A percentile compares a stretch with the other conserved stretches of the same genome.
Evolutionary conservation across 2,113 vertebrate species (phyloP).

Genomic region (Cercocebus atys): DNA sequence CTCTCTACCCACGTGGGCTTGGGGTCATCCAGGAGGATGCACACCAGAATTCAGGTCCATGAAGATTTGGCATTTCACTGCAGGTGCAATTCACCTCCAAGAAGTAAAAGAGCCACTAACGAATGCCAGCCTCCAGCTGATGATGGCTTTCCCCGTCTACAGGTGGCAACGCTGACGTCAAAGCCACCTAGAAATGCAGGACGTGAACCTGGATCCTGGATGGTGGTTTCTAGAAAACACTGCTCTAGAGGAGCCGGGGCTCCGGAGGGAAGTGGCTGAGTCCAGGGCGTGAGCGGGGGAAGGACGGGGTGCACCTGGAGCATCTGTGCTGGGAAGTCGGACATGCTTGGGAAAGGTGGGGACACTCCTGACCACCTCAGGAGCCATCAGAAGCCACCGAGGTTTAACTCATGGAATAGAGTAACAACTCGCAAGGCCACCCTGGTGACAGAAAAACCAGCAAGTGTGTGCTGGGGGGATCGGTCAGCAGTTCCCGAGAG

Average conservation of each 20-base stretch:
- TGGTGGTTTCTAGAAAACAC: background rate
- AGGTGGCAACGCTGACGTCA: accelerated
- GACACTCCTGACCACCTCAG: too few species aligned
- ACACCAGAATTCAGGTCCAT: background rate
- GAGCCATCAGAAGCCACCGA: background rate
- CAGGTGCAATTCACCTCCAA: background rate
- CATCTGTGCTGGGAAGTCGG: background rate
- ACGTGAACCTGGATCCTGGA: too few species aligned
- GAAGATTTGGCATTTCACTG: background rate
- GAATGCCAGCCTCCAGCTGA: too few species aligned
- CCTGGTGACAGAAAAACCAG: background rate
- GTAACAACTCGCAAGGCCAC: background rate
- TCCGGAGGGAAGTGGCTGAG: accelerated
- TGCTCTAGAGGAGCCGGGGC: accelerated
- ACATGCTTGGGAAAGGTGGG: background rate
- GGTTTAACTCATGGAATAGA: background rate
- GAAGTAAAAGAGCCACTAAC: too few species aligned
- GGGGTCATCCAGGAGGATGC: background rate
- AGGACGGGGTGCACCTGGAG: accelerated
- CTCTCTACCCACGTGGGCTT: background rate
- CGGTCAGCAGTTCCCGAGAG: background rate
- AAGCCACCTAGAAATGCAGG: accelerated
- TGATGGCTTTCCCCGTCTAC: too few species aligned
- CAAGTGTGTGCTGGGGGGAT: background rate
- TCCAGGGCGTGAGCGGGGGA: background rate